These are phyloP conservation scores for Xestia xanthographa DNA, from an alignment of 2,888 invertebrate genomes.

Conservation along the genomic window DNA sequence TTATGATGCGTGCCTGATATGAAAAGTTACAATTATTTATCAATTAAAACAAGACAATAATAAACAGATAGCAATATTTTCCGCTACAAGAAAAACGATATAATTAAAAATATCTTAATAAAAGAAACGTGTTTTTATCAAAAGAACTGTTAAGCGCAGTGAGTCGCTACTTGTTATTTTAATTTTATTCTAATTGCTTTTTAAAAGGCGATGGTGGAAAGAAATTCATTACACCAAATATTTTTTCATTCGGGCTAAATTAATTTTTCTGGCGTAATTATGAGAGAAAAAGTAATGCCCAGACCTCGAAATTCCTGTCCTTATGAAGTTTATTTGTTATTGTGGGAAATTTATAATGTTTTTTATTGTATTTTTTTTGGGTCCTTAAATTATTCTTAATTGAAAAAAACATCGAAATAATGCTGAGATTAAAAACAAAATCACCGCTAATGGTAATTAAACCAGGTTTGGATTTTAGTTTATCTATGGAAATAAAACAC, in stretches of 20 bases:
- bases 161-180: conserved; percentile 40
- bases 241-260: conserved; percentile 72
- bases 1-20: not conserved
- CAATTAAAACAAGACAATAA: not conserved
- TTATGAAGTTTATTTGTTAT: conserved; percentile 41
- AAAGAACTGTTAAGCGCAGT: conserved; percentile 33
- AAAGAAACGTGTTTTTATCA: conserved; percentile 13
- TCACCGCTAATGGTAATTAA: not conserved
- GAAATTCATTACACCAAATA: conserved; percentile 74
- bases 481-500: not conserved
- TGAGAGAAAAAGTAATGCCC: conserved; percentile 52
- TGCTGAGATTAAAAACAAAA: not conserved
- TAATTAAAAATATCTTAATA: conserved; percentile 29
- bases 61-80: not conserved
- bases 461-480: not conserved
- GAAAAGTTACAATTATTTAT: not conserved
- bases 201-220: conserved; percentile 62
- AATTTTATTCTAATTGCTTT: conserved; percentile 63
- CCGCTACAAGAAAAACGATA: conserved; percentile 4
- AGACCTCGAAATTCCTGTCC: conserved; percentile 26
- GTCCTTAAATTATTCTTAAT: not conserved
- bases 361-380: not conserved
- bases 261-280: conserved; percentile 73
- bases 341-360: not conserved
- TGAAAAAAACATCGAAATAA: not conserved